Percentiles rank a stretch among this genome's conserved stretches.
phyloP scores from a whole-genome alignment of 2,113 vertebrate species.

The Ahaetulla prasina region DNA sequence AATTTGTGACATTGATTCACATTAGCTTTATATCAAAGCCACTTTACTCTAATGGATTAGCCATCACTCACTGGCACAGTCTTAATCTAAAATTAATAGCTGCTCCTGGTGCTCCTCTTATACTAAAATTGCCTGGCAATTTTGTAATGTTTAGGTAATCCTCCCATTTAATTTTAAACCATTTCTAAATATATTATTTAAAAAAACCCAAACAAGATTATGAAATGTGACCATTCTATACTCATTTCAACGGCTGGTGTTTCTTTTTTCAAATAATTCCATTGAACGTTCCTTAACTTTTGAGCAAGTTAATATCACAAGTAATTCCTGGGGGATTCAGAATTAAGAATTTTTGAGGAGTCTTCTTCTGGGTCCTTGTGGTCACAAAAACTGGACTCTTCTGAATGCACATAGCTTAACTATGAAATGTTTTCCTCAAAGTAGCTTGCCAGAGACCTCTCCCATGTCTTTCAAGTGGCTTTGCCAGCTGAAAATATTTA shows the following conservation, averaged over 20 bases:
- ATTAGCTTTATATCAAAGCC: slow-evolving; percentile 50
- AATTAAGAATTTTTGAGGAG: not conserved
- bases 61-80: slow-evolving; percentile 32
- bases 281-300: too few species aligned
- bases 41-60: slow-evolving; percentile 52
- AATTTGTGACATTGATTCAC: slow-evolving; percentile 56
- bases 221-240: not conserved
- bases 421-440: not conserved
- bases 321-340: too few species aligned
- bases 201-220: not conserved
- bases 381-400: not conserved
- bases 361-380: not conserved
- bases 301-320: too few species aligned
- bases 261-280: not conserved
- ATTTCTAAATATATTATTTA: not conserved
- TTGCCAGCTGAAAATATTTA: not conserved
- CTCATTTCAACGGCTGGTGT: not conserved
- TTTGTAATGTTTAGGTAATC: slow-evolving; percentile 21
- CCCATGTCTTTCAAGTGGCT: not conserved
- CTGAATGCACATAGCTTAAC: not conserved
- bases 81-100: slow-evolving; percentile 60
- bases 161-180: slow-evolving; percentile 16
- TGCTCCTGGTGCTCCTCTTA: slow-evolving; percentile 47
- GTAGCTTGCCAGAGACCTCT: not conserved
- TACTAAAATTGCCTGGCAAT: slow-evolving; percentile 37